Base-by-base conservation (phyloP, 2,888 invertebrate genomes). In the Dynastes tityus region DNA sequence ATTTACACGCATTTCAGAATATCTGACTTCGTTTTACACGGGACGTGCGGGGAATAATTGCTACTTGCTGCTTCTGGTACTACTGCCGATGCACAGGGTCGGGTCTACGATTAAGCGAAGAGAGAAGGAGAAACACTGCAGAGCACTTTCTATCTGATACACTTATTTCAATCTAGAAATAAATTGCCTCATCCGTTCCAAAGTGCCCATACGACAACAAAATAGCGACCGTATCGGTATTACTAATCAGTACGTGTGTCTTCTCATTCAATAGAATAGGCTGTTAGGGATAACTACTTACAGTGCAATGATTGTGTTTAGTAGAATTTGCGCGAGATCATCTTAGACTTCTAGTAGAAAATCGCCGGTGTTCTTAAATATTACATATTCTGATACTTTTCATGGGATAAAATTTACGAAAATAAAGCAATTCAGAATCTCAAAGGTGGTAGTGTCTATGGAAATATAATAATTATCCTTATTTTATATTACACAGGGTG, bases 1-100 rank as follows among this genome's bases (percentile, higher is more conserved):
- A 87, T 87, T 87, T 88, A 87, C 87, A 87, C 86, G 87, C 87
- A 87, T 86, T 87, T 87, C 85, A 80, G 79, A 77, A 79, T 76
- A 79, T 74, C 78, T 75, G 73, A 58, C 73, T 76, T 77, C 78
- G 76, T 79, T 81, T 78, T 84, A 78, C 80, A 51, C 64, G 71
- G 40, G 61, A 73, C 37, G 73, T 40, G 58, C 58, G 58, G 40
- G 74, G 67, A 77, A 77, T 77, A 77, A 77, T 77, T 77, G 77
- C 77, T 63, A 63, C 71, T 77, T 51, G 63, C 37, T 58, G 73
- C 58, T 73, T 37, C 58, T 40, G 73, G 8, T 73, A 40, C 58
- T 58, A 58, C 73, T 58, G 40, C 16, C 37, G 70, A 29, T 70
- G 58, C 55, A 58, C 27, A n/a, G n/a, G 70, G 51, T 29, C 27